Evolutionary conservation across 2,113 vertebrate genomes (phyloP), one percentile per base, ranked within the genome.

Genomic region (Pavo muticus): DNA sequence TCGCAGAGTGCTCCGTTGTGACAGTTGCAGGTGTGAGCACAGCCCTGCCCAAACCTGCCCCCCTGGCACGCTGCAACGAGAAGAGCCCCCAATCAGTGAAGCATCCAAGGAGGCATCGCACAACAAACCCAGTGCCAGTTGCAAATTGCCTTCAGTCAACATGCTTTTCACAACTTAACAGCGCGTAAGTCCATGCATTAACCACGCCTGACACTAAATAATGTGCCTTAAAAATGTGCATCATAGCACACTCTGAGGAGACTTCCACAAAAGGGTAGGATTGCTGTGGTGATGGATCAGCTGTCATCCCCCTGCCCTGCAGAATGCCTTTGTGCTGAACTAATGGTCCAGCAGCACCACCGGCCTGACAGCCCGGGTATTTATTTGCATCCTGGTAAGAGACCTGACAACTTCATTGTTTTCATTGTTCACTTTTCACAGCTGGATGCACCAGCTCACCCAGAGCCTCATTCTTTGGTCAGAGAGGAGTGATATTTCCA

Each of bases 401-500:
- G 96, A 98, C 96, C 94, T 97, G 97, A 98, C 97, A 97, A 97
- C 95, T 98, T 97, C 97, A 97, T 98, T 97, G 97, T 97, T 98
- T 97, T 93, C 96, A 96, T 93, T 79, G 94, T 97, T 97, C 97
- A 97, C 98, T 98, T 98, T 97, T 97, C 96, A 98, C 97, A 93
- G 90, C 82, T 90, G 96, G 95, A 96, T 97, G 95, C 95, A 93
- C 97, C 92, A 45, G 63, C 96, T 98, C 97, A 95, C 95, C 60
- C 48, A 11, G 93, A 96, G 91, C 80, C 96, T 96, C 93, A 77
- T 97, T 96, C 91, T 88, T 94, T 80, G 63, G 94, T 97, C 95
- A 94, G 93, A 97, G 89, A 96, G 92, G 85, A 96, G 61, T 91
- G 91, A 82, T 95, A 69, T 88, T 94, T 91, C 57, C 88, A 95